phyloP scores from a whole-genome alignment of 2,888 invertebrate species.

The Parapristionchus giblindavisi region DNA sequence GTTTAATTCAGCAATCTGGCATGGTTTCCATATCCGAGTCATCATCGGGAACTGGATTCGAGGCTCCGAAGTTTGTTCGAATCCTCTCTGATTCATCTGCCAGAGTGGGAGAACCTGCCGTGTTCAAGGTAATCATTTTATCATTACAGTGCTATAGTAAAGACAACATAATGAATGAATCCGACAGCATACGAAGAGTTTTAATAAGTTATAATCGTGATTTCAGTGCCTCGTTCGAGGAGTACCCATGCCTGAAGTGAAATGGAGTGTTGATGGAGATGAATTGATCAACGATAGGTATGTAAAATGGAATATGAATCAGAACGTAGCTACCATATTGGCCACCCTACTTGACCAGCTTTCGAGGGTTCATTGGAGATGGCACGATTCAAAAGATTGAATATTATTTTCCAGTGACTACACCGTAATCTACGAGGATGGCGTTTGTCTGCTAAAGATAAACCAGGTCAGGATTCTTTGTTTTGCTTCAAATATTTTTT shows the following conservation, averaged over 20 bases:
- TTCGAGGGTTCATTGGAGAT: not conserved
- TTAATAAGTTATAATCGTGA: too few relatives aligned
- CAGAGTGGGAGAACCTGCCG: constrained; percentile 26
- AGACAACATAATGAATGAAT: too few relatives aligned
- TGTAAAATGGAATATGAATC: constrained; percentile 41
- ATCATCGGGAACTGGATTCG: constrained; percentile 34
- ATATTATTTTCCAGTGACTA: constrained; percentile 61
- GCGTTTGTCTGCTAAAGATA: constrained; percentile 64
- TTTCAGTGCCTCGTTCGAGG: too few relatives aligned
- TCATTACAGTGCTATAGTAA: too few relatives aligned
- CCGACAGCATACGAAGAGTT: too few relatives aligned
- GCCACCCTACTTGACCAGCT: not conserved
- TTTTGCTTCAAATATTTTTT: not conserved
- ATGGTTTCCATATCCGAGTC: constrained; percentile 36
- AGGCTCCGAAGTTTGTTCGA: constrained; percentile 46
- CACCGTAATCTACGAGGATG: constrained; percentile 67
- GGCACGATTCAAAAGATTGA: not conserved
- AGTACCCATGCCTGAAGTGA: constrained; percentile 69
- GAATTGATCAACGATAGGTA: constrained; percentile 58
- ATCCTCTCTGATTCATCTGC: constrained; percentile 40
- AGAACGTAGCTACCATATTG: not conserved
- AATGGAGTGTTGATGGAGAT: constrained; percentile 68
- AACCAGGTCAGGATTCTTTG: constrained; percentile 44
- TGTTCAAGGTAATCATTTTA: too few relatives aligned
- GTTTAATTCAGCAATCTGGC: constrained; percentile 23